Base-by-base conservation (phyloP, 1,140 invertebrate genomes). In the Atta cephalotes region DNA sequence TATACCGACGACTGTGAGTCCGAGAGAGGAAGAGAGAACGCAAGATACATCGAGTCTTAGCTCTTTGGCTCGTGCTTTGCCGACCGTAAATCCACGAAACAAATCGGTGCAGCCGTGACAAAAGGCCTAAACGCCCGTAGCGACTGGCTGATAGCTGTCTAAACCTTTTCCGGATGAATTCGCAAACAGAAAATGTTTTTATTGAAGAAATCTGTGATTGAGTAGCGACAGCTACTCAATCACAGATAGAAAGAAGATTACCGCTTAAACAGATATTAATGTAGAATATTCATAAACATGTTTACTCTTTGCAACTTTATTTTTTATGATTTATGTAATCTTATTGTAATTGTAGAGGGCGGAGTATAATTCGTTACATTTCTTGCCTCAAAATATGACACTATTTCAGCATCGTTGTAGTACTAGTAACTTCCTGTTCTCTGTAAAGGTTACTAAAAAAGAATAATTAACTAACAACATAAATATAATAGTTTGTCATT, bases 51-150 rank as follows among this genome's bases (percentile, higher is more conserved):
- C 63, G 49, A 51, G 79, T 28, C 79, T 77, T 51, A 51, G 62
- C 72, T 80, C 65, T 51, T 81, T 25, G 84, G 58, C 56, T 86
- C 60, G 70, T 84, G 78, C 71, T 51, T 21, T 28, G 58, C 28
- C 84, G 86, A 74, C 86, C 88, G 84, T 85, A 77, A 81, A 90
- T 85, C 56, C 80, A 74, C 78, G 60, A 79, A 77, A 87, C 86
- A 70, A 90, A 86, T 79, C 81, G 81, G 80, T 45, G 53, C 62
- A 63, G 31, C 56, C 53, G 35, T 82, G 85, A 87, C 68, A 85
- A 71, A 85, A 87, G 58, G 68, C 53, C 85, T 70, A 80, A 86
- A 86, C 25, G 85, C 56, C 76, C 76, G 72, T 85, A 60, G 84
- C 84, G 63, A 56, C 62, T 60, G 72, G 39, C 56, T 56, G 80